Percentiles rank a stretch among this genome's conserved stretches.
These are phyloP conservation scores for Lasius platythorax DNA, from an alignment of 2,888 invertebrate genomes.

Conservation along the genomic window DNA sequence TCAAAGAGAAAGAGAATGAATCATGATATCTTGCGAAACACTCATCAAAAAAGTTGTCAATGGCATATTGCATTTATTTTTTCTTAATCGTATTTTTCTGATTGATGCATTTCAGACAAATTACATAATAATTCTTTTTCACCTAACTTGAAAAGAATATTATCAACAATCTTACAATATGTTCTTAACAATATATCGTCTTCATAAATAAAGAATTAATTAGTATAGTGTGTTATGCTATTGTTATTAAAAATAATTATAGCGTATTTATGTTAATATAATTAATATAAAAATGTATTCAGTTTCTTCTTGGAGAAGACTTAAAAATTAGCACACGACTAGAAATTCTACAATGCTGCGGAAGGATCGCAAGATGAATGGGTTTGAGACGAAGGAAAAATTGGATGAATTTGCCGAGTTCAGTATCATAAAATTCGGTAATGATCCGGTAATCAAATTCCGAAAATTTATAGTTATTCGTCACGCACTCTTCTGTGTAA, in stretches of 20 bases:
- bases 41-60: not conserved
- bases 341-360: not conserved
- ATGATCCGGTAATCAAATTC: constrained; percentile 37
- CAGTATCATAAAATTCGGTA: constrained; percentile 25
- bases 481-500: constrained; percentile 1
- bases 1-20: not conserved
- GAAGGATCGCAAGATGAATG: not conserved
- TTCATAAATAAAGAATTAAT: not conserved
- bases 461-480: constrained; percentile 14
- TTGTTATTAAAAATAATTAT: too few species aligned
- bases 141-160: not conserved
- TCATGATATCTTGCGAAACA: not conserved
- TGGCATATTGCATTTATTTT: not conserved
- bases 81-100: not conserved
- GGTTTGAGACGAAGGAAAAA: not conserved
- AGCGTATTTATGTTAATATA: too few species aligned
- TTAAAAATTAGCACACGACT: not conserved
- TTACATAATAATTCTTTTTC: not conserved
- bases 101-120: not conserved
- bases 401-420: not conserved
- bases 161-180: not conserved
- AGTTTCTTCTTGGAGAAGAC: not conserved
- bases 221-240: too few species aligned
- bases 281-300: not conserved
- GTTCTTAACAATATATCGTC: not conserved